Conservation (phyloP, 2,888 invertebrate species). For the Leucophenga maculata region DNA sequence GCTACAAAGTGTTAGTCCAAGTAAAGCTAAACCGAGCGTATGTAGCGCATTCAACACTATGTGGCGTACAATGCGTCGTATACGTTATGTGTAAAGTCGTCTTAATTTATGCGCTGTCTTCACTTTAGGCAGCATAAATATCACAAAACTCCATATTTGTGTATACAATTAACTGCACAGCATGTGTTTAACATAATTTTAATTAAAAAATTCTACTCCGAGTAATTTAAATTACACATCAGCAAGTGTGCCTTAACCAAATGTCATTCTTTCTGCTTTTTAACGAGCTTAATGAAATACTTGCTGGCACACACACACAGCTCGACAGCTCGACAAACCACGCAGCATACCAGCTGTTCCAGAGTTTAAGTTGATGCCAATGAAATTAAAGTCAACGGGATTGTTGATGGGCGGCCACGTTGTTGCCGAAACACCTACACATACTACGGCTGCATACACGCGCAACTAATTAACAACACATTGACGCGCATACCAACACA, state of each 20-base stretch:
- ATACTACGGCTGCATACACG: slow-evolving; percentile 32
- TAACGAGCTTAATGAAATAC: no score
- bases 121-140: no score
- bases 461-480: slow-evolving; percentile 17
- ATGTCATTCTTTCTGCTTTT: no score
- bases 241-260: background rate
- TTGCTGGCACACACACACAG: no score
- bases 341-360: slow-evolving; percentile 49
- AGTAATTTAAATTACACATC: slow-evolving; percentile 9
- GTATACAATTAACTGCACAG: background rate
- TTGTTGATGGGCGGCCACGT: slow-evolving; percentile 19
- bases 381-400: slow-evolving; percentile 57
- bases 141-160: no score
- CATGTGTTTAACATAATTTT: slow-evolving; percentile 44
- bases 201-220: slow-evolving; percentile 44
- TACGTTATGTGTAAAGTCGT: slow-evolving; percentile 34
- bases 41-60: slow-evolving; percentile 26
- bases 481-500: background rate
- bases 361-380: slow-evolving; percentile 59
- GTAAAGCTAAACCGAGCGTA: no score
- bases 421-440: background rate
- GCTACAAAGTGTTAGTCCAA: no score
- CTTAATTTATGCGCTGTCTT: slow-evolving; percentile 1
- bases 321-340: background rate
- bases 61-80: slow-evolving; percentile 33